Evolutionary conservation across 30 jellyfish, hydroid and myxozoan genomes (phyloP), one percentile per base, ranked within the genome.

Genomic region (Morbakka virulenta): DNA sequence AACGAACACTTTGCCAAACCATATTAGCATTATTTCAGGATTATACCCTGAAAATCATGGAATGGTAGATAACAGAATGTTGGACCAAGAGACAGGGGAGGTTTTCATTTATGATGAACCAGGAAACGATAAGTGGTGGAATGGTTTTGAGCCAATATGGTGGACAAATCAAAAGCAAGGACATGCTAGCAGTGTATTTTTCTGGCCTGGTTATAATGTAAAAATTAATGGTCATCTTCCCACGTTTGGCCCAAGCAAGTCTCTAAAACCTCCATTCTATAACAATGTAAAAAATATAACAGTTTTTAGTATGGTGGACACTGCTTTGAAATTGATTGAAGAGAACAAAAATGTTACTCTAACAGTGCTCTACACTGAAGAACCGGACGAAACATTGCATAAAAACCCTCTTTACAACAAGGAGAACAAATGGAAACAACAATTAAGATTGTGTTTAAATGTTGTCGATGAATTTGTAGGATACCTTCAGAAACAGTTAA

Each of bases 31-130:
- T 22, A 71, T 92, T 1, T 85, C 98, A 0, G 98, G 98, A 3
- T 81, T 74, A 9, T 92, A 85, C 61, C 98, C 98, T 27, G 98
- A 92, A 52, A 36, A 92, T 29, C 98, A 92, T 76, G 98, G 95
- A 4, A 92, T 92, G 20, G 67, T 92, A 14, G 92, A 81, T 32
- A 80, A 92, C 74, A 62, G 83, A 13, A 85, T 92, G 96, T 74
- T 65, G 28, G 95, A 92, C 82, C 81, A 69, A 30, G 35, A 29
- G 20, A 84, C 85, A 41, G 94, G 95, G 12, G 79, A 79, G 27
- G 68, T 28, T 12, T 92, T 92, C 67, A 62, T 30, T 53, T n/a
- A n/a, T n/a, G 74, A 72, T 77, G 79, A 77, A 28, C 87, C 87
- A 23, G 92, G 79, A 2, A 95, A 88, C n/a, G 79, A 80, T 28